Conservation (phyloP, 1,140 invertebrate genomes). For the Pinna nobilis region DNA sequence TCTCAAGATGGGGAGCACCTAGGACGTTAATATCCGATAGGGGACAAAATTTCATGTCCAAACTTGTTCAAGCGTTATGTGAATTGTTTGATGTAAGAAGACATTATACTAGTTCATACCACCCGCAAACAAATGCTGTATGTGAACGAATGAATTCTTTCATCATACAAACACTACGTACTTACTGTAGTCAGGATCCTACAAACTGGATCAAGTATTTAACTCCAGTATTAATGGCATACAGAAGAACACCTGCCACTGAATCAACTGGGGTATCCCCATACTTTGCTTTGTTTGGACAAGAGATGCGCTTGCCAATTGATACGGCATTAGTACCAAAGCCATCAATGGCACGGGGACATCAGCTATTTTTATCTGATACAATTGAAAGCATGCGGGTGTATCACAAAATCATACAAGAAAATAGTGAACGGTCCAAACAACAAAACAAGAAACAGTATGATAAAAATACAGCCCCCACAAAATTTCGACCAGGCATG, state of each 20-base stretch:
- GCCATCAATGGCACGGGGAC: conserved; percentile 23
- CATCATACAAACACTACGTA: conserved; percentile 6
- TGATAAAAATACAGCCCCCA: not conserved
- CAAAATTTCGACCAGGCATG: not conserved
- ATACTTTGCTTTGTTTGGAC: conserved; percentile 43
- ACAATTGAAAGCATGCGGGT: conserved; percentile 32
- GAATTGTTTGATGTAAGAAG: conserved; percentile 41
- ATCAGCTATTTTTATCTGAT: conserved; percentile 13
- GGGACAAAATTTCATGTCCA: conserved; percentile 48
- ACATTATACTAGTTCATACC: conserved; percentile 33
- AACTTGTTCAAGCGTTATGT: conserved; percentile 26
- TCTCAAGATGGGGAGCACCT: conserved; percentile 45
- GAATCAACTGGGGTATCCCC: conserved; percentile 39
- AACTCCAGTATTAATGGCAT: conserved; percentile 16
- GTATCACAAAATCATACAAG: conserved; percentile 17
- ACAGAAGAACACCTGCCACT: conserved; percentile 18
- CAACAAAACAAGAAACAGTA: conserved; percentile 5
- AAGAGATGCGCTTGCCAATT: conserved; percentile 41
- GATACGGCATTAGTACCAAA: conserved; percentile 44
- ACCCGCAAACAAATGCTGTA: conserved; percentile 28
- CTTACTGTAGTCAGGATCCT: conserved; percentile 21
- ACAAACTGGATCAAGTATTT: conserved; percentile 9
- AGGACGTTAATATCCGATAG: conserved; percentile 39
- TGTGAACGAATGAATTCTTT: conserved; percentile 27
- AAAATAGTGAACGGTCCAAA: conserved; percentile 29